Percentiles rank a stretch among this genome's conserved stretches.
These are phyloP conservation scores for Polydrusus tereticollis DNA, from an alignment of 2,888 invertebrate species.

Conservation along the genomic window DNA sequence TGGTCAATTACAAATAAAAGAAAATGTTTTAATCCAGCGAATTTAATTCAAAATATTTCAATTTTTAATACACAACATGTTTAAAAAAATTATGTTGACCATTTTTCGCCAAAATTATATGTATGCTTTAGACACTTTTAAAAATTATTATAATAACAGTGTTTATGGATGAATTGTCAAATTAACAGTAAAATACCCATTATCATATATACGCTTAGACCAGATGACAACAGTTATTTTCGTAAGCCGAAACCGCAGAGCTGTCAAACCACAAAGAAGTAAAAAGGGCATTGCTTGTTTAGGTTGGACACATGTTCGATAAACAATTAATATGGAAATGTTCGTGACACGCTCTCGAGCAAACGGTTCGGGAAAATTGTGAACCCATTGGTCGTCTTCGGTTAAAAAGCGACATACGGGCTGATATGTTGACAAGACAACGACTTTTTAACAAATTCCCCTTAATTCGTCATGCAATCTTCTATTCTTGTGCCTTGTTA, in stretches of 20 bases:
- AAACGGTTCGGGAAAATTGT: slow-evolving; percentile 37
- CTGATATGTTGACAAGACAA: slow-evolving; percentile 67
- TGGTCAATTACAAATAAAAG: too few relatives aligned
- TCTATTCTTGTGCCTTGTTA: slow-evolving; percentile 2
- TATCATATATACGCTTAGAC: slow-evolving; percentile 48
- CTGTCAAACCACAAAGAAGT: slow-evolving; percentile 62
- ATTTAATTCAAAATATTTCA: too few relatives aligned
- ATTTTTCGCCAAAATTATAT: neutral
- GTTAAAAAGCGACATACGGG: slow-evolving; percentile 61
- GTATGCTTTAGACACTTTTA: neutral
- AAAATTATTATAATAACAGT: slow-evolving; percentile 10
- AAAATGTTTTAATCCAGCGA: too few relatives aligned
- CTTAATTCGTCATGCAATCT: slow-evolving; percentile 47
- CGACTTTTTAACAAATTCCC: slow-evolving; percentile 49
- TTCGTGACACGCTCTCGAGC: slow-evolving; percentile 61
- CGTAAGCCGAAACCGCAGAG: slow-evolving; percentile 56
- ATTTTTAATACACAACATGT: too few relatives aligned
- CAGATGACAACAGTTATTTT: slow-evolving; percentile 61
- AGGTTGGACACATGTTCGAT: slow-evolving; percentile 63
- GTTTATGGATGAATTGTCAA: slow-evolving; percentile 17
- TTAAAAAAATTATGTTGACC: too few relatives aligned
- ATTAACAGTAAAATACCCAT: slow-evolving; percentile 29
- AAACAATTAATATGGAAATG: slow-evolving; percentile 63
- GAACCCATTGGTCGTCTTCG: slow-evolving; percentile 43
- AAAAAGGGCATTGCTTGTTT: slow-evolving; percentile 60